Evolutionary conservation across 2,888 invertebrate species (phyloP), one percentile per base, ranked within the genome.

Genomic region (Drosophila cracens): DNA sequence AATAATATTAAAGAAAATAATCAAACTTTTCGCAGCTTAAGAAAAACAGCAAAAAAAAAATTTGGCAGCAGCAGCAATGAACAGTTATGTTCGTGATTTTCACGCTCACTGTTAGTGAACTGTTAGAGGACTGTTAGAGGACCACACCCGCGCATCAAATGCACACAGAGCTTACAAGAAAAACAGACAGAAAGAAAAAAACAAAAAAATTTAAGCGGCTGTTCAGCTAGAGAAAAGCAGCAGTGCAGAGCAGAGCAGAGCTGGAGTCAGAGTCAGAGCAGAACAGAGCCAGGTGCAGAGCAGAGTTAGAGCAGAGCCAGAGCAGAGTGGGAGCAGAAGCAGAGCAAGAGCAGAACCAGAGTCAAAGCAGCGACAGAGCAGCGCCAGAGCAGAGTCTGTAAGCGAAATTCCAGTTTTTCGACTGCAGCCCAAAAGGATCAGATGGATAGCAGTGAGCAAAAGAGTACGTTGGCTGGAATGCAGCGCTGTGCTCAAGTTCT

Each of bases 101-200:
- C 72, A 75, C 62, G 67, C 71, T 71, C 79, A 68, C 62, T 74
- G 79, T 43, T 60, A 78, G 74, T 88, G 91, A 92, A 92, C 92
- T 46, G 46, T 46, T 25, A 46, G 46, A 46, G 25, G 8, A 46
- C 46, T 46, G 46, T 43, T 60, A 78, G 75, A 89, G 91, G 92
- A 92, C 92, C 92, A 93, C 92, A 93, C 92, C 92, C 92, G 92
- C 93, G 91, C 92, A 46, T 46, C 25, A 91, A 91, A 86, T 92
- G 91, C 90, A 91, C 91, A 46, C 46, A 46, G 25, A 92, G 89
- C 87, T 92, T 91, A 88, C 83, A 87, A 89, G 90, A 87, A 72
- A 46, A 46, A 25, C 16, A 25, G 25, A 46, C n/a, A n/a, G 63
- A 75, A 81, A 75, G 34, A 54, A 25, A 36, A 52, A 3, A n/a